Evolutionary conservation across 2,113 vertebrate species (phyloP).

Genomic region (Gobiocypris rarus): DNA sequence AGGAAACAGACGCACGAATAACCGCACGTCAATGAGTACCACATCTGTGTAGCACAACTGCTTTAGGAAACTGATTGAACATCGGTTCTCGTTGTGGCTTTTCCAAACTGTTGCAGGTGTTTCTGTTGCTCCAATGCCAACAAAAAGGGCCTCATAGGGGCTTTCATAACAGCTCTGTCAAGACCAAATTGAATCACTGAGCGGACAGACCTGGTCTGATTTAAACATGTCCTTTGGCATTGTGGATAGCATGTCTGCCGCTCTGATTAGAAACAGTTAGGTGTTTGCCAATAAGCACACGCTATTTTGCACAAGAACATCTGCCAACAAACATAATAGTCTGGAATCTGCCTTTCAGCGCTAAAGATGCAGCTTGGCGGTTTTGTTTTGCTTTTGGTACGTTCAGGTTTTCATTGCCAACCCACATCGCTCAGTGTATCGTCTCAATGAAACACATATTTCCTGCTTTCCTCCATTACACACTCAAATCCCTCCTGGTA

Average conservation of each 20-base stretch:
- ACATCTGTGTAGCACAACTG: slow-evolving; percentile 32
- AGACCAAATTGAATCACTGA: slow-evolving; percentile 15
- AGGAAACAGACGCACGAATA: slow-evolving; percentile 18
- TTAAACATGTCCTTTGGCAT: slow-evolving; percentile 40
- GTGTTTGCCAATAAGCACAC: slow-evolving; percentile 55
- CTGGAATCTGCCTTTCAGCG: slow-evolving; percentile 51
- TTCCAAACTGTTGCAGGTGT: slow-evolving; percentile 44
- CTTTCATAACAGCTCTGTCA: slow-evolving; percentile 37
- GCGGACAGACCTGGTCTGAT: slow-evolving; percentile 13
- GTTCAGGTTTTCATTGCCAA: slow-evolving; percentile 66
- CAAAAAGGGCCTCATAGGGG: slow-evolving; percentile 37
- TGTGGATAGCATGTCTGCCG: slow-evolving; percentile 12
- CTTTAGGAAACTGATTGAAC: slow-evolving; percentile 39
- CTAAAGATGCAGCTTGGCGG: not conserved
- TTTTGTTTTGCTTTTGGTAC: slow-evolving; percentile 51
- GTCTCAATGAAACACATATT: slow-evolving; percentile 66
- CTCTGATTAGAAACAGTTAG: slow-evolving; percentile 25
- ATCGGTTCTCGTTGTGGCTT: slow-evolving; percentile 22
- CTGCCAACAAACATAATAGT: slow-evolving; percentile 46
- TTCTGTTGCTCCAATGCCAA: slow-evolving; percentile 38
- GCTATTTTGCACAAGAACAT: slow-evolving; percentile 31
- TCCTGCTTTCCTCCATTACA: slow-evolving; percentile 67
- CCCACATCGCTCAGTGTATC: slow-evolving; percentile 50
- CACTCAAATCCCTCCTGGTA: slow-evolving; percentile 56
- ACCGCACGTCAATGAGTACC: slow-evolving; percentile 30